Percentiles rank a stretch among this genome's conserved stretches.
Conservation (phyloP, 2,797 vertebrate genomes). For the Sus cebifrons region DNA sequence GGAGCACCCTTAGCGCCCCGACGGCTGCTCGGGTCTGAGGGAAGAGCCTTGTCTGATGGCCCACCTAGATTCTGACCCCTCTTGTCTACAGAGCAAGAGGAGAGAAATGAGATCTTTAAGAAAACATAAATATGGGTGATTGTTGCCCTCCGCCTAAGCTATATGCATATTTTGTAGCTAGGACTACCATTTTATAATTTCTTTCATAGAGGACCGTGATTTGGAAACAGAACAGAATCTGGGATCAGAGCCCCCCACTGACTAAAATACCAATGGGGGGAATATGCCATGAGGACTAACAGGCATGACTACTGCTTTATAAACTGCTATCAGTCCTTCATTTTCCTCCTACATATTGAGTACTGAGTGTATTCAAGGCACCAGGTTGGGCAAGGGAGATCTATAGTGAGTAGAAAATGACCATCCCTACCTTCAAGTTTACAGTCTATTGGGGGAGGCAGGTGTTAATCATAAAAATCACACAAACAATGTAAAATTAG, state of each 20-base stretch:
- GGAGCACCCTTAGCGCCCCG: neutral
- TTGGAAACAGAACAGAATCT: constrained; percentile 41
- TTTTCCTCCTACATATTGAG: constrained; percentile 30
- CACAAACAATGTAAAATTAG: neutral
- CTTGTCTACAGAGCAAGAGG: neutral
- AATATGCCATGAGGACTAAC: neutral
- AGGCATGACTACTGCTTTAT: neutral
- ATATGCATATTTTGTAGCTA: neutral
- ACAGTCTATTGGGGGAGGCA: neutral
- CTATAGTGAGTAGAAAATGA: constrained; percentile 28
- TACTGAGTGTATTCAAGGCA: constrained; percentile 1
- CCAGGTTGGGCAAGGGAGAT: neutral
- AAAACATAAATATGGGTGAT: neutral
- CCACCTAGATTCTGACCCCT: neutral
- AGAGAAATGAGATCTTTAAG: neutral
- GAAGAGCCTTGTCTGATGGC: neutral
- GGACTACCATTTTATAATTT: constrained; percentile 1
- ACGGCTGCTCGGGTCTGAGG: neutral
- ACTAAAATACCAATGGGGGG: neutral
- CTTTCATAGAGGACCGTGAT: neutral
- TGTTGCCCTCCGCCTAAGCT: neutral
- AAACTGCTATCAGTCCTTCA: neutral
- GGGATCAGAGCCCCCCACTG: neutral
- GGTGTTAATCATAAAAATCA: neutral
- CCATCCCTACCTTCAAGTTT: neutral